These are phyloP conservation scores for Salvelinus alpinus DNA, from an alignment of 2,113 vertebrate genomes.

Conservation along the genomic window DNA sequence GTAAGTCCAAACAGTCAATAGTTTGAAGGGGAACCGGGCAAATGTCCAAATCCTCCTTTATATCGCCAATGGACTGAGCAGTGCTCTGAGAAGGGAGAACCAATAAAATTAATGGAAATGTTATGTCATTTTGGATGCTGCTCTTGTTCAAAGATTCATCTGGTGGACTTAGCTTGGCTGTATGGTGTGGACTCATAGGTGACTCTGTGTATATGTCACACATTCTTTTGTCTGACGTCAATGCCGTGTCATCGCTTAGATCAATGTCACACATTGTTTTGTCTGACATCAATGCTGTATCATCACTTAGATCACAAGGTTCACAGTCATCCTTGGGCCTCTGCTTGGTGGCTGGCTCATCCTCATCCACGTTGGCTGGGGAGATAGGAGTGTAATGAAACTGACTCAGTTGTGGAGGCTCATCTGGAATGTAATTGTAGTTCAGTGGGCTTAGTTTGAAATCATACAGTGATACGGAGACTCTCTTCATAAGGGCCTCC, in stretches of 20 bases:
- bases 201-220: conserved; percentile 36
- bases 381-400: conserved; percentile 65
- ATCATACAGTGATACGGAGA: conserved; percentile 50
- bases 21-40: conserved; percentile 47
- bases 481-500: conserved; percentile 43
- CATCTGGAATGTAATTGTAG: conserved; percentile 65
- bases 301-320: conserved; percentile 47
- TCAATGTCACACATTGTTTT: conserved; percentile 47
- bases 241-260: conserved; percentile 46
- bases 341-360: conserved; percentile 44
- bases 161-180: conserved; percentile 41
- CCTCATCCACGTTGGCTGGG: conserved; percentile 56
- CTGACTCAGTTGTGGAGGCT: conserved; percentile 62
- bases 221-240: conserved; percentile 60
- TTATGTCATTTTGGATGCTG: conserved; percentile 16
- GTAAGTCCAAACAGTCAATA: conserved; percentile 45
- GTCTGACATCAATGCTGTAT: conserved; percentile 57
- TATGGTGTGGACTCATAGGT: conserved; percentile 41
- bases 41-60: conserved; percentile 49
- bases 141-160: conserved; percentile 35
- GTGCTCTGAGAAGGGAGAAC: conserved; percentile 36
- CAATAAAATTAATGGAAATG: conserved; percentile 41
- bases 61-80: conserved; percentile 28
- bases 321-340: conserved; percentile 50
- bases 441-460: conserved; percentile 74